Base-by-base conservation (phyloP, 2,113 vertebrate species). In the Dermatemys mawii region DNA sequence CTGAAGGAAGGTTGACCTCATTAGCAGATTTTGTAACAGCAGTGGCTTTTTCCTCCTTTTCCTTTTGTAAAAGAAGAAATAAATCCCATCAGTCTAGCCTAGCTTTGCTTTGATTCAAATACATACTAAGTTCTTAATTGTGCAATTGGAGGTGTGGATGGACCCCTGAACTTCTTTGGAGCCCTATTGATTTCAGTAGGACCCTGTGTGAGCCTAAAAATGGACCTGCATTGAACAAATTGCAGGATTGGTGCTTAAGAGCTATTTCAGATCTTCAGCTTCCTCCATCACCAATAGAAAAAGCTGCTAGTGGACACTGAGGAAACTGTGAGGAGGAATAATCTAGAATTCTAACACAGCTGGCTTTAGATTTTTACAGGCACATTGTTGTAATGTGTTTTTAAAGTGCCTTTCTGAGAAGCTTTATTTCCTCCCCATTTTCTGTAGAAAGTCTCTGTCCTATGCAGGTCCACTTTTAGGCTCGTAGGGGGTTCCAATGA, bases 1-100 rank as follows among this genome's bases (percentile, higher is more conserved):
- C 60, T 92, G 94, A 96, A 87, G 84, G 81, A 96, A 97, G 60
- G 90, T 48, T 94, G 89, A 93, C 91, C 90, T 96, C 83, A 89
- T 96, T 97, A 96, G 80, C 46, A 95, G 83, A 78, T 22, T 83
- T 35, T 90, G 11, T 87, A 86, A 83, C 22, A 1, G 48, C 70
- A 41, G 2, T 51, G 7, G 10, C 2, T 85, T 88, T 94, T 88
- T 79, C 16, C 53, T 91, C 44, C 26, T 63, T 91, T 94, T 84
- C 48, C 51, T 87, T n/a, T 78, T 1, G 4, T 88, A 81, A 95
- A 96, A 60, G 19, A 76, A 32, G 81, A 53, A 41, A 3, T 4
- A 35, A 29, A 12, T 84, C 75, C 81, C 54, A 84, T 60, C 38
- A 86, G 44, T 32, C 51, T 85, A 55, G 67, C 21, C 32, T 82